A percentile compares a stretch with the other conserved stretches of the same genome.
Conservation (phyloP, 2,797 vertebrate species). For the Micropoecilia bifurca region DNA sequence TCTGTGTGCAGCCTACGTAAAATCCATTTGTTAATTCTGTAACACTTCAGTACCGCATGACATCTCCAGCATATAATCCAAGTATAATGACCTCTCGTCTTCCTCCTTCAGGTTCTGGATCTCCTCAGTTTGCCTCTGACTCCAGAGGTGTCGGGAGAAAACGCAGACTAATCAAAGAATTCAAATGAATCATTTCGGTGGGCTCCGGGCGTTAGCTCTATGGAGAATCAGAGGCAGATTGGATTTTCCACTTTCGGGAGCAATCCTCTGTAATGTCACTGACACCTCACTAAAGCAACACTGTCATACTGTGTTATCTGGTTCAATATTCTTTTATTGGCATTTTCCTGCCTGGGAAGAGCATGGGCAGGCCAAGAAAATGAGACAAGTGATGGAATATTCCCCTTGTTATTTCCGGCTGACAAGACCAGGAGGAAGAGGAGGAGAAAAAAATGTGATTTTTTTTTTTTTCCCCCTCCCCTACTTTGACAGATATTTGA, state of each 20-base stretch:
- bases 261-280: slow-evolving; percentile 66
- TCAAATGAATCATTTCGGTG: slow-evolving; percentile 65
- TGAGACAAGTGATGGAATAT: slow-evolving; percentile 55
- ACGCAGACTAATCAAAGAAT: slow-evolving; percentile 63
- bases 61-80: not conserved
- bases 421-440: slow-evolving; percentile 9
- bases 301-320: slow-evolving; percentile 66
- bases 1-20: slow-evolving; percentile 12
- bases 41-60: not conserved
- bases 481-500: slow-evolving; percentile 52
- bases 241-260: slow-evolving; percentile 75
- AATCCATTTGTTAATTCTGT: slow-evolving; percentile 27
- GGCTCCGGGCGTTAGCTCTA: slow-evolving; percentile 52
- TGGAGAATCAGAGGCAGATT: slow-evolving; percentile 68
- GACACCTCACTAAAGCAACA: slow-evolving; percentile 66
- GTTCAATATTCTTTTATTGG: slow-evolving; percentile 69
- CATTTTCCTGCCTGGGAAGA: slow-evolving; percentile 63
- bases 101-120: slow-evolving; percentile 29
- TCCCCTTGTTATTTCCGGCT: slow-evolving; percentile 55
- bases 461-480: slow-evolving; percentile 40
- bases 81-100: slow-evolving; percentile 24
- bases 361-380: slow-evolving; percentile 49
- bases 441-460: not conserved
- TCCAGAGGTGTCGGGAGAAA: slow-evolving; percentile 47
- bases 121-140: slow-evolving; percentile 45